Conservation (phyloP, 2,113 vertebrate genomes). For the Chinchilla lanigera region DNA sequence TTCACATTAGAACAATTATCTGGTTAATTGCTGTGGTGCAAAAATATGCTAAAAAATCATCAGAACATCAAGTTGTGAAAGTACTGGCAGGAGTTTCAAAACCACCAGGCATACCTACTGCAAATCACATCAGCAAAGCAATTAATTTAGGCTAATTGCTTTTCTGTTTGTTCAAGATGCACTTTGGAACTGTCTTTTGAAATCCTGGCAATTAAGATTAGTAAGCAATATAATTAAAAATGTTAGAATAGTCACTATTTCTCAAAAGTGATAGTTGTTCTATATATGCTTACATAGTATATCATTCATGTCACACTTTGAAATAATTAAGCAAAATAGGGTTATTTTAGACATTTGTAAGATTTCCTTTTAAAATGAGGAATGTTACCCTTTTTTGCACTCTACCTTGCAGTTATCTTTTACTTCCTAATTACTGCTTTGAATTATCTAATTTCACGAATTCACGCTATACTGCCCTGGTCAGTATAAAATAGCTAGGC, state of each 20-base stretch:
- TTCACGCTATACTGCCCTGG: not conserved
- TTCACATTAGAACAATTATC: slow-evolving; percentile 80
- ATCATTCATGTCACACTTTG: not conserved
- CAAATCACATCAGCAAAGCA: slow-evolving; percentile 58
- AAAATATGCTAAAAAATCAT: slow-evolving; percentile 77
- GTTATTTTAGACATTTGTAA: slow-evolving; percentile 23
- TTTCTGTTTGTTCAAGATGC: slow-evolving; percentile 68
- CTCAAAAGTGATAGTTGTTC: slow-evolving; percentile 55
- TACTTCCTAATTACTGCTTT: not conserved
- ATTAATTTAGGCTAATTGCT: slow-evolving; percentile 76
- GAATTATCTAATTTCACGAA: not conserved
- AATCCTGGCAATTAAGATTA: slow-evolving; percentile 66
- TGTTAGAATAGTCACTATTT: slow-evolving; percentile 67
- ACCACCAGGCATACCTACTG: slow-evolving; percentile 59
- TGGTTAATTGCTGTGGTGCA: slow-evolving; percentile 78
- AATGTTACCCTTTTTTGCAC: slow-evolving; percentile 13
- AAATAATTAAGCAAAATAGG: slow-evolving; percentile 50
- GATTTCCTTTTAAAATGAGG: not conserved
- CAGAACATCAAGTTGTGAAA: slow-evolving; percentile 73
- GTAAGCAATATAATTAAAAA: slow-evolving; percentile 71
- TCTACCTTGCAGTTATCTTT: not conserved
- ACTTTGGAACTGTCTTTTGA: slow-evolving; percentile 74
- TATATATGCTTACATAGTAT: not conserved
- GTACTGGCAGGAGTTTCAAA: slow-evolving; percentile 39
- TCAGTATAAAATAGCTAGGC: not conserved